Evolutionary conservation across 1,140 invertebrate genomes (phyloP).

Genomic region (Meloidogyne chitwoodi): DNA sequence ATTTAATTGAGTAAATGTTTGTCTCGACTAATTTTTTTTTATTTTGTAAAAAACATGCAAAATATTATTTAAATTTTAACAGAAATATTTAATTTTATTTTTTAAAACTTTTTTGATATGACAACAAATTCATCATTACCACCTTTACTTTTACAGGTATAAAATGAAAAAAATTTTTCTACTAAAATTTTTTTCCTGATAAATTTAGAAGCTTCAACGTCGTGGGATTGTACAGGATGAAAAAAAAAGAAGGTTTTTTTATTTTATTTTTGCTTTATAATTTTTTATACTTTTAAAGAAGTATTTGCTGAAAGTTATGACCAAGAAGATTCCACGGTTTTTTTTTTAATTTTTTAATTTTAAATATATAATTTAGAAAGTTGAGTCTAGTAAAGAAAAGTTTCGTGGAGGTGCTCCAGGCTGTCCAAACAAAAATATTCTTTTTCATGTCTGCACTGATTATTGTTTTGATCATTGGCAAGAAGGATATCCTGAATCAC

Average conservation of each 20-base stretch:
- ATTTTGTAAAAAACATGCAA: no score
- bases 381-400: conserved; percentile 15
- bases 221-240: conserved; percentile 3
- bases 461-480: conserved; percentile 86
- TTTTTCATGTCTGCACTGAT: conserved; percentile 83
- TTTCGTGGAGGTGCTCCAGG: conserved; percentile 64
- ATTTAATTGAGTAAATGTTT: no score
- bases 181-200: neutral
- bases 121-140: conserved; percentile 4
- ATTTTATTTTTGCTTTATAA: neutral
- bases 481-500: conserved; percentile 69
- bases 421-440: conserved; percentile 93
- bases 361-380: conserved; percentile 10
- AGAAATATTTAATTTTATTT: no score
- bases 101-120: neutral
- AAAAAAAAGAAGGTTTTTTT: no score
- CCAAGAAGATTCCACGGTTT: conserved; percentile 43
- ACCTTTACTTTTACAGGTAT: conserved; percentile 10
- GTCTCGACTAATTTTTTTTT: no score
- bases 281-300: conserved; percentile 66
- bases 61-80: no score
- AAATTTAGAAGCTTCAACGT: neutral
- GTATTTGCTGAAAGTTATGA: conserved; percentile 85
- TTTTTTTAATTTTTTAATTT: neutral
- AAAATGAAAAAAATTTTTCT: neutral